Conservation (phyloP, 2,113 vertebrate species). For the Syrrhaptes paradoxus region DNA sequence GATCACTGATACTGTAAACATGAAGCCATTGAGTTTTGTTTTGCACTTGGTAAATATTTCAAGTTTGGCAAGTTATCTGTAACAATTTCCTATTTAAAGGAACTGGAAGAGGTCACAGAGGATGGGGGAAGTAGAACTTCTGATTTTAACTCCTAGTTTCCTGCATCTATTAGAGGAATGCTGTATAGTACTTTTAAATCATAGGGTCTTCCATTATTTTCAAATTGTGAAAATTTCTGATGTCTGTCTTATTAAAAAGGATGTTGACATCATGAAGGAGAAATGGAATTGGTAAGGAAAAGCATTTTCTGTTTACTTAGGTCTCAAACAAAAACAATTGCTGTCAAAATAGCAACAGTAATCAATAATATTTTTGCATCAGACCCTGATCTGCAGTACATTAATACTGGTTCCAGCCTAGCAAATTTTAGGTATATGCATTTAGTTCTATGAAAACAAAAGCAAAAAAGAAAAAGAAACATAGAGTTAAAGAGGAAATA, state of each 20-base stretch:
- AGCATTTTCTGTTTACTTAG: background rate
- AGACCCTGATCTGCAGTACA: background rate
- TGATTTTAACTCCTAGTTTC: background rate
- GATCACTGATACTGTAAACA: background rate
- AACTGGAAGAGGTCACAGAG: background rate
- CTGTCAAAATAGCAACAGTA: background rate
- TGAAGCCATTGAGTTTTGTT: background rate
- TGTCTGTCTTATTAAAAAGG: background rate
- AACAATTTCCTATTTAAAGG: background rate
- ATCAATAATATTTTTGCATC: background rate
- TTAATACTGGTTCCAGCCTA: background rate
- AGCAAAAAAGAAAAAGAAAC: background rate
- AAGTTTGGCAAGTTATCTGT: background rate
- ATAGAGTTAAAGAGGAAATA: background rate
- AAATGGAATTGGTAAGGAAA: background rate
- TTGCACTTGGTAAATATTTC: background rate
- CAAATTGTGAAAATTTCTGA: background rate
- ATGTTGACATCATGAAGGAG: background rate
- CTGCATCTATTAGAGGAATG: background rate
- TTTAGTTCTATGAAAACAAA: background rate
- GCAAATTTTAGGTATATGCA: background rate
- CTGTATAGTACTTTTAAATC: background rate
- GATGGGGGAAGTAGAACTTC: background rate
- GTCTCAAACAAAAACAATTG: background rate
- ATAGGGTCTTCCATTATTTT: background rate